Evolutionary conservation across 2,888 invertebrate genomes (phyloP), one percentile per base, ranked within the genome.

Genomic region (Notodonta dromedarius): DNA sequence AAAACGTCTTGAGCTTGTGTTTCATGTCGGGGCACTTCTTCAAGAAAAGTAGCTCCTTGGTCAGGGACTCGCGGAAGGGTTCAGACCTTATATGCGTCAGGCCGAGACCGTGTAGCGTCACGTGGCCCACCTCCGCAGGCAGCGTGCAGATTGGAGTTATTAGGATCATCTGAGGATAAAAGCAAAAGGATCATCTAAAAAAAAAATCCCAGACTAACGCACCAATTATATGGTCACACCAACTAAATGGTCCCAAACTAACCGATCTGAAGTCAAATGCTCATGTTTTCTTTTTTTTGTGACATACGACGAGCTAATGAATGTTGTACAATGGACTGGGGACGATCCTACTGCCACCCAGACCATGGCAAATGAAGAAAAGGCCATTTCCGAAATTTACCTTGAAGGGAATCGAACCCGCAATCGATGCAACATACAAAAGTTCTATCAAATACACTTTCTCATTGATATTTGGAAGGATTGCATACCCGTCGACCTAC

Each of bases 61-160:
- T 75, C 0, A 50, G 7, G 0, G 5, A 0, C 12, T 77, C 77
- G 0, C 46, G 44, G 60, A 88, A 84, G 0, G 76, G 55, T n/a
- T 77, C 67, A 0, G 64, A 65, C 55, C 58, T 79, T 0, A 7
- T 9, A 61, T 92, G 91, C 0, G 5, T 35, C 4, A 91, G 54
- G 0, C 92, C 91, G 48, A 92, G 66, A 0, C 79, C 88, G 58
- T 92, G 92, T 0, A 91, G 69, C 0, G 82, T 85, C 0, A 80
- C 84, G 62, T 92, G 92, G 0, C 86, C 89, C 0, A 89, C 81
- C 59, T 91, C 88, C 0, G 73, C 68, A 0, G 88, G 85, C 13
- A 85, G 62, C 5, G 82, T 76, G 59, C 92, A 92, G 1, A 81
- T 62, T 12, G 91, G 91, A 0, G 91, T 88, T 77, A 92, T 84